Percentiles rank a stretch among this genome's conserved stretches.
phyloP scores from a whole-genome alignment of 2,113 vertebrate genomes.

The Zosterops japonicus region DNA sequence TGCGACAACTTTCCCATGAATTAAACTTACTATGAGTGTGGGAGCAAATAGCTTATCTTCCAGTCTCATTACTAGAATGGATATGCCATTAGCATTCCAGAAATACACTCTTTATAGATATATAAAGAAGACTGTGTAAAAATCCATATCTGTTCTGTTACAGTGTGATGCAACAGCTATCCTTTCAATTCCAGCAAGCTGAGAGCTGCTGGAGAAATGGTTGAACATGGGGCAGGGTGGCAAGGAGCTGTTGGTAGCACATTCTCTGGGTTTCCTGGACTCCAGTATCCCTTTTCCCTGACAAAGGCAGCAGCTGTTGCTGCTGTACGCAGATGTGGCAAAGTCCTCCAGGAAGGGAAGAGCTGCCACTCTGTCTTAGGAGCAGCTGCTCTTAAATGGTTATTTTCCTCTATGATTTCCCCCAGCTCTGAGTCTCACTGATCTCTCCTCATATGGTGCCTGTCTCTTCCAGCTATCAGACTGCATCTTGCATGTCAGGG shows the following conservation, averaged over 20 bases:
- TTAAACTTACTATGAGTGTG: not conserved
- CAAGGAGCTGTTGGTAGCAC: not conserved
- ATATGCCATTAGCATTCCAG: not conserved
- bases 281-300: not conserved
- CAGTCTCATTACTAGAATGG: not conserved
- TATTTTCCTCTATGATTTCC: not conserved
- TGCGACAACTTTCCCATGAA: not conserved
- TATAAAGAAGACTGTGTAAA: not conserved
- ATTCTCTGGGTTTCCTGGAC: not conserved
- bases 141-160: fast-evolving
- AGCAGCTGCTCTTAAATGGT: not conserved
- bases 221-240: not conserved
- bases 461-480: not conserved
- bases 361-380: not conserved
- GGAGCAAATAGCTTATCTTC: not conserved
- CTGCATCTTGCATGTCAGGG: not conserved
- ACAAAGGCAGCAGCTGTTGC: constrained; percentile 11
- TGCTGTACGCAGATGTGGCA: not conserved
- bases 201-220: not conserved
- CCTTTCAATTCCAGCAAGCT: not conserved
- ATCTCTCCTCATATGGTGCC: not conserved
- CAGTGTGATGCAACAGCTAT: fast-evolving
- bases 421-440: not conserved
- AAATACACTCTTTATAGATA: not conserved
- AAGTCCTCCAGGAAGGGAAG: not conserved